These are phyloP conservation scores for Tichodroma muraria DNA, from an alignment of 2,113 vertebrate species.

Conservation along the genomic window DNA sequence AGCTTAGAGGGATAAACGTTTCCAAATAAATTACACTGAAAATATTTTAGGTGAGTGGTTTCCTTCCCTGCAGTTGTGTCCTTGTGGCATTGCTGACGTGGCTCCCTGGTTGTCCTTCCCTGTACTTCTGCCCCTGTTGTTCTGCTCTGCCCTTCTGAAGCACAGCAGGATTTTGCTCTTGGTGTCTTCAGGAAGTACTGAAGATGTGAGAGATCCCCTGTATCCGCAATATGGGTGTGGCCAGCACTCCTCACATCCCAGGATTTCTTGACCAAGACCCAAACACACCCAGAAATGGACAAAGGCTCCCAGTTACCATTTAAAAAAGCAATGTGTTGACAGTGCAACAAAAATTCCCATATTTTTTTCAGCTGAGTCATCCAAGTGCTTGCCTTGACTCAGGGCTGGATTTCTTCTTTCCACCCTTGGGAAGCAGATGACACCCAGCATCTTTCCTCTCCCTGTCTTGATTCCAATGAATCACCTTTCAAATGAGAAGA, in stretches of 20 bases:
- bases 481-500: background rate
- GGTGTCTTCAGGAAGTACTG: background rate
- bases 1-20: background rate
- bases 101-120: background rate
- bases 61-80: background rate
- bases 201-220: background rate
- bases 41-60: background rate
- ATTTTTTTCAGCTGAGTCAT: background rate
- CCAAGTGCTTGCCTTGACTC: background rate
- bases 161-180: background rate
- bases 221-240: background rate
- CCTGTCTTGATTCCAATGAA: background rate
- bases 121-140: background rate
- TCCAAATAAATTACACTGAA: background rate
- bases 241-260: background rate
- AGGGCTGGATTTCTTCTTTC: background rate
- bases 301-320: background rate
- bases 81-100: background rate
- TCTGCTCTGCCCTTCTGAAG: background rate
- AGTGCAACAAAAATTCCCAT: background rate
- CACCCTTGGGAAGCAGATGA: background rate
- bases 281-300: background rate
- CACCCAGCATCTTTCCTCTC: background rate
- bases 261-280: background rate
- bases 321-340: background rate